Evolutionary conservation across 2,113 vertebrate species (phyloP), one percentile per base, ranked within the genome.

Genomic region (Psilopogon haemacephalus): DNA sequence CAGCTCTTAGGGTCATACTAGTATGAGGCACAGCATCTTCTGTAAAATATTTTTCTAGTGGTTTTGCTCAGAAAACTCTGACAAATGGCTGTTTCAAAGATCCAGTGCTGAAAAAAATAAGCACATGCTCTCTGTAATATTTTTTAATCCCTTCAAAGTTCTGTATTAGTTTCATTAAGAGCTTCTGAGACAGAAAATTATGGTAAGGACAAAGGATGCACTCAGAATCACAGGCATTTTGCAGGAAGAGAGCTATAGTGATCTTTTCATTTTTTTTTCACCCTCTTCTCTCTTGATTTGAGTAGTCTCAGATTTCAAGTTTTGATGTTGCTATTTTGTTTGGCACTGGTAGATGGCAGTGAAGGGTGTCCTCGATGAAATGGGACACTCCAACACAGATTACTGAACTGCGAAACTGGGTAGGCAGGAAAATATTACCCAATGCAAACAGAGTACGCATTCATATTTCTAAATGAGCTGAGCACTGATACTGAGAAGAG

Each of bases 221-320:
- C 48, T 50, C 21, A 50, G 5, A 50, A 50, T 50, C 48, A 50
- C 23, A 23, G 19, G 2, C 80, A 26, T 83, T 58, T 89, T 68
- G 50, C 15, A 64, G 44, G 62, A 67, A 77, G 1, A 1, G 67
- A 14, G 74, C 20, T 5, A 5, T 15, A 21, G 26, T 17, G 13
- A 9, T 62, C 12, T 59, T 63, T 10, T 20, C 44, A 9, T 46
- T 46, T 21, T 46, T 46, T 46, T 46, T 2, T 12, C 13, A 20
- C 24, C 5, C 46, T 32, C 13, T 5, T 1, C 11, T 12, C 5
- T 30, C 6, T 38, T 1, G 0, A 3, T 14, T 11, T 7, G 2
- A 20, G 32, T 62, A 65, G 12, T 54, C 23, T 67, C 54, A 64
- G 4, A 23, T 74, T 58, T 77, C 33, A 64, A 8, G 7, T 65